Base-by-base conservation (phyloP, 2,113 vertebrate genomes). In the Holacanthus passer region DNA sequence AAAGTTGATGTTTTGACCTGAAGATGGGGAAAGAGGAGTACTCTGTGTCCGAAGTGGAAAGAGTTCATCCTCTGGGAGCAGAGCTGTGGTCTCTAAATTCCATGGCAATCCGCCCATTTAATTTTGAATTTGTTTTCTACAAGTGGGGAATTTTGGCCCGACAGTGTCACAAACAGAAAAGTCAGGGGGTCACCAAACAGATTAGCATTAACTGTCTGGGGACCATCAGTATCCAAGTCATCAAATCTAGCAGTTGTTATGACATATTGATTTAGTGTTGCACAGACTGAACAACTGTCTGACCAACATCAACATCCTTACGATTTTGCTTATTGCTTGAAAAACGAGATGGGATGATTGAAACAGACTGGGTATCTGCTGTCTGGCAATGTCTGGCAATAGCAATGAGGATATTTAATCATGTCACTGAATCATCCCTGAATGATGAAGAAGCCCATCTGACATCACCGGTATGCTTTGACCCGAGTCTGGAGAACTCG, bases 41-140 rank as follows among this genome's bases (percentile, higher is more conserved):
- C 14, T 76, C 3, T 9, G 14, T 58, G 19, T 83, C 39, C 31
- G 68, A 81, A 75, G 35, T 48, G 41, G 37, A 55, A 75, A 60
- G 35, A 13, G 5, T 24, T 59, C 13, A 19, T 37, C 39, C 32
- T 77, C 12, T 22, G 71, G 37, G 20, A 82, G 29, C 7, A 45
- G 27, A 27, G 24, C 41, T 58, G 20, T 48, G 24, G 43, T 75
- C 52, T 75, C 39, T 17, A 29, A 52, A 59, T 68, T 70, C 8
- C 41, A 43, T 68, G 55, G 68, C 50, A 31, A 37, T 47, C 73
- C 56, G 52, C 48, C 32, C 24, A 55, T 52, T 65, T 35, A 9
- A 22, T 55, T 35, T 45, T 5, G 39, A 20, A 47, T 50, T 71
- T 55, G 70, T 32, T 47, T 17, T 48, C 31, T 43, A 52, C 37